Percentiles rank a stretch among this genome's conserved stretches.
Conservation (phyloP, 2,888 invertebrate genomes). For the Lithophane leautieri region DNA sequence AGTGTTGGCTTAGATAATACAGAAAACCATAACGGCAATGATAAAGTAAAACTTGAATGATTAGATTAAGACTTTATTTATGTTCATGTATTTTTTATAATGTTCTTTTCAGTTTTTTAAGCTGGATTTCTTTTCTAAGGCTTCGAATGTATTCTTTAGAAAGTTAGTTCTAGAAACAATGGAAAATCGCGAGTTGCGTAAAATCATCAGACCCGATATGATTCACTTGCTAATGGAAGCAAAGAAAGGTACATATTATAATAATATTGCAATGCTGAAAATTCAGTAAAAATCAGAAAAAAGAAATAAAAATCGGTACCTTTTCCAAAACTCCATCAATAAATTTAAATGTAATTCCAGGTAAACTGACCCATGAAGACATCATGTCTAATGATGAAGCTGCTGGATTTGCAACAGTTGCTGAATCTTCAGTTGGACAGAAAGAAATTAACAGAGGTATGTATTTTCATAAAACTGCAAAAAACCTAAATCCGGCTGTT, state of each 20-base stretch:
- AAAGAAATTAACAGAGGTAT: constrained; percentile 69
- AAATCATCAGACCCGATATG: constrained; percentile 87
- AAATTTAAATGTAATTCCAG: constrained; percentile 59
- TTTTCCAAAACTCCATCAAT: background rate
- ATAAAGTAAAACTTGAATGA: background rate
- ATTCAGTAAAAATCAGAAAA: background rate
- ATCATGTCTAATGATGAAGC: constrained; percentile 64
- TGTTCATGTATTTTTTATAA: background rate
- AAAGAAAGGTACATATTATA: constrained; percentile 77
- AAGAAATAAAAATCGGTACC: no score
- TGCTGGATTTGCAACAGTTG: constrained; percentile 82
- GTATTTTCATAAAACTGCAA: background rate
- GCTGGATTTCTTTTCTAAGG: constrained; percentile 66
- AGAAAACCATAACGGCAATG: background rate
- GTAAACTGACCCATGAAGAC: constrained; percentile 71
- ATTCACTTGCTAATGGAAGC: constrained; percentile 90
- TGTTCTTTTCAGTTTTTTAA: constrained; percentile 63
- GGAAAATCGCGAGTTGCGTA: constrained; percentile 75
- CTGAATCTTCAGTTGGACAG: constrained; percentile 79
- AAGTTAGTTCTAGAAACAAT: constrained; percentile 80
- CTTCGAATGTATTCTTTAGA: constrained; percentile 74
- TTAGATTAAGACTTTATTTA: background rate
- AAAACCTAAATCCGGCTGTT: background rate
- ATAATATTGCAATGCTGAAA: background rate
- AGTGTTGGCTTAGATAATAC: background rate